Base-by-base conservation (phyloP, 2,113 vertebrate genomes). In the Benitochromis conjunctus region DNA sequence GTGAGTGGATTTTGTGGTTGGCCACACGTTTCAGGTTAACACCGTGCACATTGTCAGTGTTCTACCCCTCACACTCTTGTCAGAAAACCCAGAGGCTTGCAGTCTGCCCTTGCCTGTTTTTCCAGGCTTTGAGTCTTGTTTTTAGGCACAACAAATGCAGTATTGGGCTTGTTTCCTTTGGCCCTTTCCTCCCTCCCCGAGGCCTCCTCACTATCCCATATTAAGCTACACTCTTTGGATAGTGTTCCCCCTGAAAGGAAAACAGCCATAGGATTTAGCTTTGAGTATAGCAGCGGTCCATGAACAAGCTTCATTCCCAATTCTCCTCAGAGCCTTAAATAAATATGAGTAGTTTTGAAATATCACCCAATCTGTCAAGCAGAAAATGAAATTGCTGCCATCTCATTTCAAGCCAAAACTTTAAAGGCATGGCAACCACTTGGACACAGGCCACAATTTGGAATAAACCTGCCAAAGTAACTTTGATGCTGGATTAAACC, bases 101-200 rank as follows among this genome's bases (percentile, higher is more conserved):
- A 86, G 92, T 83, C 92, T 87, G 91, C 81, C 82, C 88, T 89
- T 64, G 89, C 81, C 86, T 96, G 94, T 96, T 96, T 94, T 96
- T 95, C 88, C 94, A 95, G 94, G 93, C 92, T 91, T 92, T 91
- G 87, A 91, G 83, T 92, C 92, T 92, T 96, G 94, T 96, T 95
- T 96, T 96, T 76, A 95, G 92, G 95, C 93, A 96, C 95, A 96
- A 95, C 95, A 96, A 95, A 94, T 92, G 66, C 93, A 92, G 94
- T 89, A 94, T 94, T 93, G 88, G 91, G 81, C 92, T 86, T 96
- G 94, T 96, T 96, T 95, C 91, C 90, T 93, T 96, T 96, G 96
- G 96, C 95, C 83, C 62, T 86, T 54, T 18, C 8, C 87, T 90
- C 79, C 79, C 88, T 94, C 91, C 90, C 90, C 48, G 46, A 92